Evolutionary conservation across 2,113 vertebrate genomes (phyloP), one percentile per base, ranked within the genome.

Genomic region (Gasterosteus nipponicus): DNA sequence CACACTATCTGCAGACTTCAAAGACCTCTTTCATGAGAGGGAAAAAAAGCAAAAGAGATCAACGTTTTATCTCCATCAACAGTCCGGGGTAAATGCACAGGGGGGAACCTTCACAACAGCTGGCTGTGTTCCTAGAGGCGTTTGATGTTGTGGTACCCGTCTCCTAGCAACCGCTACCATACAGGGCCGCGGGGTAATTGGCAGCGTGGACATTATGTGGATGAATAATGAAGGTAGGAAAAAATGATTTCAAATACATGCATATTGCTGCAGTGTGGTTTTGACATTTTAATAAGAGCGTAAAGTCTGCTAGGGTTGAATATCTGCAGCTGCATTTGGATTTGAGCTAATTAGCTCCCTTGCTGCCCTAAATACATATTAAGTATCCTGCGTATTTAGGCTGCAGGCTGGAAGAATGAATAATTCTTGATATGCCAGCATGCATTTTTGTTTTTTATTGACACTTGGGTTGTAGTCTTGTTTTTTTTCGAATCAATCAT

Each of bases 101-200:
- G 79, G 63, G 67, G n/a, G 46, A 3, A 3, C 33, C 29, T 73
- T 44, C 4, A 49, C 3, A 77, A 69, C 80, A 80, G 70, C 78
- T 69, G 72, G 33, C 29, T 82, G 57, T 69, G 54, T 58, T 75
- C 70, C 41, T 3, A 10, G 42, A 69, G 10, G 41, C 66, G 73
- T 86, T 87, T 87, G 83, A 87, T 86, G 86, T 75, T 29, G 72
- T 60, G 53, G 46, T 63, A 57, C 62, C 46, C 41, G 79, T 67
- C 74, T 78, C 67, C 7, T 2, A 61, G 51, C 46, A 75, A 73
- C 63, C 12, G 46, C 29, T 57, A 19, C 53, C 46, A 4, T 8
- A 26, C 12, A 46, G 39, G 12, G 39, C 31, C 19, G 0, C 41
- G n/a, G 46, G 8, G 61, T 63, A 59, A 77, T 70, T 66, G 47